Conservation (phyloP, 2,888 invertebrate species). For the Drosophila melanocephala region DNA sequence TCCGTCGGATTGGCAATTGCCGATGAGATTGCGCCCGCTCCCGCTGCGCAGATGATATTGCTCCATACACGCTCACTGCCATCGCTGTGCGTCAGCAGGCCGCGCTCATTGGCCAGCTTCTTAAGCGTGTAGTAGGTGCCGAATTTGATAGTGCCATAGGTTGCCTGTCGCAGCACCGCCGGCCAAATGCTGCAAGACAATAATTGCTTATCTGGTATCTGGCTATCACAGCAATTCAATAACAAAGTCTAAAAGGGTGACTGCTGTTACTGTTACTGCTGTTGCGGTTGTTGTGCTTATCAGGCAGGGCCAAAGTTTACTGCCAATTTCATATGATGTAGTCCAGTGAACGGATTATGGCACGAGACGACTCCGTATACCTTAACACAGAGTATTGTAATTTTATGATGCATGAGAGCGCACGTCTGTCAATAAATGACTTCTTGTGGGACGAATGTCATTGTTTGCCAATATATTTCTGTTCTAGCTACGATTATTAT, state of each 20-base stretch:
- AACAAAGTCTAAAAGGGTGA: slow-evolving; percentile 64
- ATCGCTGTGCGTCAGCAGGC: slow-evolving; percentile 84
- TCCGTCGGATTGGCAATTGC: slow-evolving; percentile 99
- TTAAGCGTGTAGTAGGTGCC: slow-evolving; percentile 97
- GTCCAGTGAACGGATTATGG: slow-evolving; percentile 18
- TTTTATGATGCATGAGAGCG: background rate
- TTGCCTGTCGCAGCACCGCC: slow-evolving; percentile 96
- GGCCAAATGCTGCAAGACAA: slow-evolving; percentile 91
- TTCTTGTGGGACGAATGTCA: background rate
- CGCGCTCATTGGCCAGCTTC: slow-evolving; percentile 88
- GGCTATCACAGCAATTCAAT: slow-evolving; percentile 21
- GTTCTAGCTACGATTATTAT: background rate
- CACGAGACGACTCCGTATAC: slow-evolving; percentile 21
- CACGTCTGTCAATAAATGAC: background rate
- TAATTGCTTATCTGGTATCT: slow-evolving; percentile 26
- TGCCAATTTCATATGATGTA: slow-evolving; percentile 36
- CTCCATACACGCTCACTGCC: slow-evolving; percentile 87
- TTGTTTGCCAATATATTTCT: background rate
- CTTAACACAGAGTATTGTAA: background rate
- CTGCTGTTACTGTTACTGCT: slow-evolving; percentile 30
- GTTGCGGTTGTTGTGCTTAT: slow-evolving; percentile 44
- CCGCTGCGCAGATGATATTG: slow-evolving; percentile 92
- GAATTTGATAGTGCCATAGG: slow-evolving; percentile 98
- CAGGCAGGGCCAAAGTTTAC: slow-evolving; percentile 58
- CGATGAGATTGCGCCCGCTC: slow-evolving; percentile 92